phyloP scores from a whole-genome alignment of 2,888 invertebrate species.

The Agrilus biguttatus region DNA sequence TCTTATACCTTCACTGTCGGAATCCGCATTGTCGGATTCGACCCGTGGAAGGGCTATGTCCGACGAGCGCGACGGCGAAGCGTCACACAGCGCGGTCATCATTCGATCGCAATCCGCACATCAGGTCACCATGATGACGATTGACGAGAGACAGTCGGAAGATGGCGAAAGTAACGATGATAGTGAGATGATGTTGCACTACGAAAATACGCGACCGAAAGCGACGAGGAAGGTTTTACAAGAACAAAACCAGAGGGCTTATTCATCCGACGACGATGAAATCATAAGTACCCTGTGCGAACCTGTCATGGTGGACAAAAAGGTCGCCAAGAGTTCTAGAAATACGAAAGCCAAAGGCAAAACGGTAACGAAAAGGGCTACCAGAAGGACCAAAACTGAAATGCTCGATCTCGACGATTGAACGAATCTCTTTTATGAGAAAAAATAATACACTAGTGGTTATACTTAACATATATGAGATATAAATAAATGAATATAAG shows the following conservation, averaged over 20 bases:
- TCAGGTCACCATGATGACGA: constrained; percentile 4
- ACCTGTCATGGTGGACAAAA: too few species aligned
- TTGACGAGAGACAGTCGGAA: constrained; percentile 12
- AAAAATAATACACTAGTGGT: too few species aligned
- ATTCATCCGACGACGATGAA: too few species aligned
- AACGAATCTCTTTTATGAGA: constrained; percentile 4
- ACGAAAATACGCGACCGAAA: constrained; percentile 12
- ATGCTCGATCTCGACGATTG: constrained; percentile 17
- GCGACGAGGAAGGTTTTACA: neutral
- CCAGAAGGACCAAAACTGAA: constrained; percentile 18
- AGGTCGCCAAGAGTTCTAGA: constrained; percentile 11
- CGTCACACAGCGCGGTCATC: constrained; percentile 1
- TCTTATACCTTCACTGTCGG: constrained; percentile 11
- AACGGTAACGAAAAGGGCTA: constrained; percentile 17
- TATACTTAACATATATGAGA: too few species aligned
- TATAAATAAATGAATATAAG: too few species aligned
- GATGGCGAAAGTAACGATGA: constrained; percentile 16
- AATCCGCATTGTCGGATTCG: constrained; percentile 9
- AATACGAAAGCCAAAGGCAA: constrained; percentile 13
- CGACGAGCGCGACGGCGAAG: constrained; percentile 12
- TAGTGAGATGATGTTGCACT: constrained; percentile 16
- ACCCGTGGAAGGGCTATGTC: constrained; percentile 2
- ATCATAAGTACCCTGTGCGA: too few species aligned
- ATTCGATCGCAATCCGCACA: constrained; percentile 10
- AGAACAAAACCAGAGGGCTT: neutral